Evolutionary conservation across 2,888 invertebrate species (phyloP), one percentile per base, ranked within the genome.

Genomic region (Athrips mouffetella): DNA sequence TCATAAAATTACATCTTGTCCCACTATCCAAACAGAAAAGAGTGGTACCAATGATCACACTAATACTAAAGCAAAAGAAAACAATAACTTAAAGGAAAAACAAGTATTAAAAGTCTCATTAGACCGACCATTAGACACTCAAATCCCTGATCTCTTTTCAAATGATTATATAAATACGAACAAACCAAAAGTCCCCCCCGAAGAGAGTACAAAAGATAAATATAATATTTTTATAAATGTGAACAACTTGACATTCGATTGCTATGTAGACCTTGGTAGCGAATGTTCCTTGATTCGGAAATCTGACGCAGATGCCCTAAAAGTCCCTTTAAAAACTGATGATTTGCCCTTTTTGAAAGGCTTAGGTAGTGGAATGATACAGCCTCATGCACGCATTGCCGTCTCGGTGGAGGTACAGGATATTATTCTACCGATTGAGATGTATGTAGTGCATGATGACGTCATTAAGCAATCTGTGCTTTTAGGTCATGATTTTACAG

Each of bases 331-430:
- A 3, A 11, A 5, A 10, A 31, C 5, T 2, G 31, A 31, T 3
- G 13, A 31, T 10, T 13, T 31, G 31, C 31, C 31, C 2, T 13
- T 31, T 5, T 13, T 41, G 8, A 23, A n/a, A 8, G 41, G 41
- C 1, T 15, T 41, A 23, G 41, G 41, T 8, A 16, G 23, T 7
- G 23, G 27, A 4, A 2, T 41, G 8, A 16, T 41, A 15, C 25
- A 25, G n/a, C 15, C 41, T 11, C 4, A 13, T 2, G 41, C 25
- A 2, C 21, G 13, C 1, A 23, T 23, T 10, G 6, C 10, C 2
- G 20, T 11, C 1, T 13, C 8, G 3, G 51, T 63, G 0, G 57
- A 54, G 27, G 27, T 35, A 3, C 52, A 52, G 3, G n/a, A 35
- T 1, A 47, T 3, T 6, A 47, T 41, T n/a, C 54, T 57, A 7